A percentile compares a stretch with the other conserved stretches of the same genome.
Conservation (phyloP, 2,888 invertebrate species). For the Brachylomia viminalis region DNA sequence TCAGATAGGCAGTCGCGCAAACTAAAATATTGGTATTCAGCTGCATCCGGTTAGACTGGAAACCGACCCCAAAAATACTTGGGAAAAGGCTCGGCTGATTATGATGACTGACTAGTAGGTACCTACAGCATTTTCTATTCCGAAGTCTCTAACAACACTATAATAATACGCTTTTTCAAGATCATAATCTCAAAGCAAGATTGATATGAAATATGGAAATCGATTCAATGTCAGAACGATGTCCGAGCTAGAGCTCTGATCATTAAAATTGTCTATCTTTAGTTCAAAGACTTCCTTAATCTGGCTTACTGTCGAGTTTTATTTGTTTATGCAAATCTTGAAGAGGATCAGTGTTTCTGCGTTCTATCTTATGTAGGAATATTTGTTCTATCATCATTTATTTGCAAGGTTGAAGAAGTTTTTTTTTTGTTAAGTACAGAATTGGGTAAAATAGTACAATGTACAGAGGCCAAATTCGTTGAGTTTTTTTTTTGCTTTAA, state of each 20-base stretch:
- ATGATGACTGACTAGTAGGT: background rate
- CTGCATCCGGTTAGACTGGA: too few species aligned
- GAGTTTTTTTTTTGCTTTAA: too few species aligned
- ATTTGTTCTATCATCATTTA: background rate
- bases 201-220: conserved; percentile 29
- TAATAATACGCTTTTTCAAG: conserved; percentile 19
- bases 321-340: conserved; percentile 42
- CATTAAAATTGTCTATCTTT: conserved; percentile 49
- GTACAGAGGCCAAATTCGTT: too few species aligned
- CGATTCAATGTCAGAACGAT: conserved; percentile 40
- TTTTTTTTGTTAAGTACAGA: too few species aligned
- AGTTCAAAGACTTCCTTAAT: conserved; percentile 52
- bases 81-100: too few species aligned
- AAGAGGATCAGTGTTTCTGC: conserved; percentile 13
- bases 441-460: too few species aligned
- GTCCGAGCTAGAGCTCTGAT: conserved; percentile 30
- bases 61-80: too few species aligned
- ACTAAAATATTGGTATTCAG: too few species aligned
- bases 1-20: too few species aligned
- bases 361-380: background rate
- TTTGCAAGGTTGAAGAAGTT: conserved; percentile 1
- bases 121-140: background rate
- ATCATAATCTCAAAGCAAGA: conserved; percentile 36
- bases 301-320: conserved; percentile 29
- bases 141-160: background rate